phyloP scores from a whole-genome alignment of 2,888 invertebrate genomes.

The Kryphioiulus occultus region DNA sequence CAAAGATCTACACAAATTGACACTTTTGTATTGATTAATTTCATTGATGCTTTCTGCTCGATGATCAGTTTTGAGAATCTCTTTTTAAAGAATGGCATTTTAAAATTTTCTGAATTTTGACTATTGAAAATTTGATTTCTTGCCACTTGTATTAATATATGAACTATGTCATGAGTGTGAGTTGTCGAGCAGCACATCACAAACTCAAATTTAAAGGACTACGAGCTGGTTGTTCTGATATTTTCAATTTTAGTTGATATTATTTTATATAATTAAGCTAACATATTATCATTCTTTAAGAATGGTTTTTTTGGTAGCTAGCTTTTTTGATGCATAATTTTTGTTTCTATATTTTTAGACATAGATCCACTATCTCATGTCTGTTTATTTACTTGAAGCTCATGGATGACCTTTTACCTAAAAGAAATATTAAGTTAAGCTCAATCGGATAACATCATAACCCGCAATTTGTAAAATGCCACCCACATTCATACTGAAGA shows the following conservation, averaged over 20 bases:
- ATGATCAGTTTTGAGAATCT: background rate
- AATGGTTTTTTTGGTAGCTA: slow-evolving; percentile 17
- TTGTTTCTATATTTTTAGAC: slow-evolving; percentile 14
- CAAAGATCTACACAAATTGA: too few species aligned
- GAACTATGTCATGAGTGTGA: background rate
- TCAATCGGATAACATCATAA: slow-evolving; percentile 27
- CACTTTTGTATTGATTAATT: too few species aligned
- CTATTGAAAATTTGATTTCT: background rate
- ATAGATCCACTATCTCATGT: background rate
- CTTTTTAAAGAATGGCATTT: background rate
- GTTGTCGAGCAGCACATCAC: background rate
- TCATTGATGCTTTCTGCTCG: too few species aligned
- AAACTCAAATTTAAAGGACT: background rate
- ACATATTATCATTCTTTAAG: slow-evolving; percentile 24
- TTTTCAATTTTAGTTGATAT: background rate
- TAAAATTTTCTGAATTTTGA: background rate
- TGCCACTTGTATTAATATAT: background rate
- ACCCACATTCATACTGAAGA: background rate
- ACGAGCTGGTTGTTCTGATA: background rate
- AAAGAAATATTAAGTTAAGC: slow-evolving; percentile 16
- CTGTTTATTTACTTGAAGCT: slow-evolving; percentile 13
- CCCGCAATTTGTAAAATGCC: background rate
- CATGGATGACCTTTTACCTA: background rate
- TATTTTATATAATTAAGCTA: background rate
- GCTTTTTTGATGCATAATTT: slow-evolving; percentile 44